A percentile compares a stretch with the other conserved stretches of the same genome.
These are phyloP conservation scores for Himalopsyche tibetana DNA, from an alignment of 2,888 invertebrate genomes.

Conservation along the genomic window DNA sequence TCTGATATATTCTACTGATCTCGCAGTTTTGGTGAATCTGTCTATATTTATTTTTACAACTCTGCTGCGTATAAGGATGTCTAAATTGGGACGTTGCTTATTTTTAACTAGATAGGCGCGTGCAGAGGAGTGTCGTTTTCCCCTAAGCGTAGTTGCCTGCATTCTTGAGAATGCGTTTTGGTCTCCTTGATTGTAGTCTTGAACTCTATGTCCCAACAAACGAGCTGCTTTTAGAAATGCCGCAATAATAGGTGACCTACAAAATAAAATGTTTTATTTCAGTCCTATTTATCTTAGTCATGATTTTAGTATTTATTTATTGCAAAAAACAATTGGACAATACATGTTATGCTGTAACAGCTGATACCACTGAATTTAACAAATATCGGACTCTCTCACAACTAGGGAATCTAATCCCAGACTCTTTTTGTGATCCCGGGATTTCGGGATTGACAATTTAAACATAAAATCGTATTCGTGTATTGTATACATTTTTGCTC, in stretches of 20 bases:
- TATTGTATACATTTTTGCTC: too few relatives aligned
- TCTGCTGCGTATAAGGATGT: slow-evolving; percentile 80
- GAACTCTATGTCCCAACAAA: slow-evolving; percentile 79
- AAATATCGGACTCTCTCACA: too few relatives aligned
- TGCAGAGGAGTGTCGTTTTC: slow-evolving; percentile 81
- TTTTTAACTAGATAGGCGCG: slow-evolving; percentile 80
- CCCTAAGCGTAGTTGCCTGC: slow-evolving; percentile 79
- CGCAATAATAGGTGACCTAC: slow-evolving; percentile 75
- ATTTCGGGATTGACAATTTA: too few relatives aligned
- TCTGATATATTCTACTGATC: slow-evolving; percentile 82
- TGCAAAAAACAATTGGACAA: too few relatives aligned
- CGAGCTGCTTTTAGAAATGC: slow-evolving; percentile 81
- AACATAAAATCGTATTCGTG: too few relatives aligned
- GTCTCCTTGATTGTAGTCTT: slow-evolving; percentile 79
- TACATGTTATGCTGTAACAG: too few relatives aligned
- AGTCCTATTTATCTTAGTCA: background rate
- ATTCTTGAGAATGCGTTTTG: slow-evolving; percentile 82
- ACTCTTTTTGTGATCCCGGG: too few relatives aligned
- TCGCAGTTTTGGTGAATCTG: slow-evolving; percentile 78
- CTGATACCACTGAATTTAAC: too few relatives aligned
- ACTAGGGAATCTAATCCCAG: too few relatives aligned
- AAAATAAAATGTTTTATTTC: slow-evolving; percentile 63
- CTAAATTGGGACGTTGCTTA: slow-evolving; percentile 80
- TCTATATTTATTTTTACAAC: slow-evolving; percentile 83
- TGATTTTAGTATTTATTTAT: too few relatives aligned